Evolutionary conservation across 2,888 invertebrate genomes (phyloP), one percentile per base, ranked within the genome.

Genomic region (Rotaria socialis): DNA sequence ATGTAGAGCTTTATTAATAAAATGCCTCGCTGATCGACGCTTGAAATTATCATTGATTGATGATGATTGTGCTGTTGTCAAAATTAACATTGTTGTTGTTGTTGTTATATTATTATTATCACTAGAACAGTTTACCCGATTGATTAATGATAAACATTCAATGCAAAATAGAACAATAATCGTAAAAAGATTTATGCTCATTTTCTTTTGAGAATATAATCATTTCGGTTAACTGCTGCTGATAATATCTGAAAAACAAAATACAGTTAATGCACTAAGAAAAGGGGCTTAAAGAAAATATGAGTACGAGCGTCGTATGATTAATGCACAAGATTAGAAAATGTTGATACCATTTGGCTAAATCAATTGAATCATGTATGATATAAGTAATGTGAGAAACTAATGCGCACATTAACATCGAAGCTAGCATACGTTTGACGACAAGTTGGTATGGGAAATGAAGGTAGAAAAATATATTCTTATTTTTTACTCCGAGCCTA

Each of bases 61-160:
- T 67, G 67, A 35, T 67, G 35, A 35, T 67, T 35, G 14, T 60
- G 58, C 8, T 67, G 67, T 16, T 19, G 50, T 50, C 50, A 67
- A 35, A 35, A 41, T 67, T 4, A 67, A 35, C 67, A 27, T 35
- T 14, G 67, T 19, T 35, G 35, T 19, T 67, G 19, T 35, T 19
- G 35, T 67, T 60, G n/a, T 60, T 67, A 35, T 35, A 35, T 35
- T 35, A 35, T 35, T 35, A 35, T 35, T 35, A 35, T 2, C 35
- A 2, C 35, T 35, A 16, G 67, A 67, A 67, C 35, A 67, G 35
- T 27, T 67, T 27, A 67, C 35, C 0, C 14, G 67, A 35, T 67
- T 67, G 67, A 67, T 67, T 27, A 67, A 67, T 67, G 35, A 67
- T 67, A 67, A 67, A 67, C 27, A 35, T 67, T 16, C 67, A 27